These are phyloP conservation scores for Pyrrhosoma nymphula DNA, from an alignment of 2,888 invertebrate genomes.

Conservation along the genomic window DNA sequence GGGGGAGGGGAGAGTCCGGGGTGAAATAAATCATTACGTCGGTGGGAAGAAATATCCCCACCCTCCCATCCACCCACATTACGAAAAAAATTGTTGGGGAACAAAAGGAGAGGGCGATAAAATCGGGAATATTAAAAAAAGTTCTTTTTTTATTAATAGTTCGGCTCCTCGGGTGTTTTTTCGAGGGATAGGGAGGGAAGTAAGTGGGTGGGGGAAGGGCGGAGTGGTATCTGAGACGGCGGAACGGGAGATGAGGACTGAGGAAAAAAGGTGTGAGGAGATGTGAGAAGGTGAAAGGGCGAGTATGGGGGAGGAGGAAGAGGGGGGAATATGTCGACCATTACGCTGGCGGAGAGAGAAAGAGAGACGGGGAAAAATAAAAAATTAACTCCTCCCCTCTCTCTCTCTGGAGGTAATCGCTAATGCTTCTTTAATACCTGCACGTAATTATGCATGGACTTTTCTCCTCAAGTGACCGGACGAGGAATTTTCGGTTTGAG, in stretches of 20 bases:
- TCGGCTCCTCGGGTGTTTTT: background rate
- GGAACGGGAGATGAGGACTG: background rate
- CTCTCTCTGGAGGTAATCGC: conserved; percentile 16
- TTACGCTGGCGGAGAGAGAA: background rate
- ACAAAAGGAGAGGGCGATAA: conserved; percentile 48
- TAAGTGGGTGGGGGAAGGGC: background rate
- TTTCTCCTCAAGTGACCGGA: background rate
- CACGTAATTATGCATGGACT: conserved; percentile 33
- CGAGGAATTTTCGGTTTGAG: background rate
- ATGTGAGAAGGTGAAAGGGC: background rate
- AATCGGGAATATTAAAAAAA: conserved; percentile 53
- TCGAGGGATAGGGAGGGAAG: background rate
- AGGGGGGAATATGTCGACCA: background rate
- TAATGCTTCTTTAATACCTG: conserved; percentile 43
- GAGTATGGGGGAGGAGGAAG: background rate
- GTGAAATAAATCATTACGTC: conserved; percentile 66
- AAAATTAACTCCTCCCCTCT: background rate
- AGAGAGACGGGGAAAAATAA: background rate
- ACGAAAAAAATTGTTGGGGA: conserved; percentile 36
- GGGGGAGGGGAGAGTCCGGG: background rate
- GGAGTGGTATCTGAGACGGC: background rate
- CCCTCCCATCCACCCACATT: background rate
- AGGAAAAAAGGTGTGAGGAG: background rate
- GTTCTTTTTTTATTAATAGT: conserved; percentile 12
- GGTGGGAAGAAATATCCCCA: conserved; percentile 60